A percentile compares a stretch with the other conserved stretches of the same genome.
phyloP scores from a whole-genome alignment of 2,113 vertebrate genomes.

The Nymphicus hollandicus region DNA sequence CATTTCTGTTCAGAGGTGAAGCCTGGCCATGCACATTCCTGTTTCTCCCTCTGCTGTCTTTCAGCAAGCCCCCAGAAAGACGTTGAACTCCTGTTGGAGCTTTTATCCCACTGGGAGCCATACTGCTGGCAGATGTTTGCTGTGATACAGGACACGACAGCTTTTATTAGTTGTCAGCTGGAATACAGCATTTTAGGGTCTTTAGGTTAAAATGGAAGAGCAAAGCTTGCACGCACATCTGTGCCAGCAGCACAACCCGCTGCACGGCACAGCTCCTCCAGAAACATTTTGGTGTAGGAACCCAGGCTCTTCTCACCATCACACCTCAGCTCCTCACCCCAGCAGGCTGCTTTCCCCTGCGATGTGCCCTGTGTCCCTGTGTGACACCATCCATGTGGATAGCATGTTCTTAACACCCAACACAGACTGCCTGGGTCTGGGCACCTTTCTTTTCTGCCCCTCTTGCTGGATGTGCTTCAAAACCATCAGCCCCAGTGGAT shows the following conservation, averaged over 20 bases:
- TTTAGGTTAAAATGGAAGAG: slow-evolving; percentile 41
- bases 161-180: slow-evolving; percentile 58
- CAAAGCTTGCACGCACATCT: neutral
- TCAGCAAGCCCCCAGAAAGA: neutral
- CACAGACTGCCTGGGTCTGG: no score
- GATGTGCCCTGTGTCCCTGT: fast-evolving
- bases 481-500: fast-evolving
- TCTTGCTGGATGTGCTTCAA: neutral
- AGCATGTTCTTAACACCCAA: no score
- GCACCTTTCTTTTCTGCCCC: neutral
- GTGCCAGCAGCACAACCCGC: neutral
- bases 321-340: fast-evolving
- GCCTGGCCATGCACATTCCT: neutral
- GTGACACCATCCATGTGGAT: fast-evolving
- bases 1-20: neutral
- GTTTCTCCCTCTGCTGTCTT: neutral
- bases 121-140: slow-evolving; percentile 48
- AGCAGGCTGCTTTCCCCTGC: neutral
- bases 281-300: neutral
- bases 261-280: neutral
- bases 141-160: slow-evolving; percentile 49
- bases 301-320: neutral
- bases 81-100: neutral
- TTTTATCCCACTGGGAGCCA: slow-evolving; percentile 14
- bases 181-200: slow-evolving; percentile 44